These are phyloP conservation scores for Taenioides sp. DNA, from an alignment of 2,797 vertebrate genomes.

Conservation along the genomic window DNA sequence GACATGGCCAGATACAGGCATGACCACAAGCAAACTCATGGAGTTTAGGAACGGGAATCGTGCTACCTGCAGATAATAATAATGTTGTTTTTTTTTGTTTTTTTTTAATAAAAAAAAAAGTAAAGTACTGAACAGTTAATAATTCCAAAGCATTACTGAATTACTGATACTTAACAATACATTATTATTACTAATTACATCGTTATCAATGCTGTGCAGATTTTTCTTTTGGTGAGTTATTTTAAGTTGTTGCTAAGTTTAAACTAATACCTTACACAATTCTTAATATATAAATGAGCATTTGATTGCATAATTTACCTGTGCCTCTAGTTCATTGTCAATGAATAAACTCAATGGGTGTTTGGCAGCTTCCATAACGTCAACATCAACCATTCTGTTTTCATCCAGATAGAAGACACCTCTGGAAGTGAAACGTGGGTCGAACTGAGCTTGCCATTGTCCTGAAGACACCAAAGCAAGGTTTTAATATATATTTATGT, in stretches of 20 bases:
- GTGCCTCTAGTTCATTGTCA: conserved; percentile 81
- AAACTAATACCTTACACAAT: not conserved
- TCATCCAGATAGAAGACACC: conserved; percentile 86
- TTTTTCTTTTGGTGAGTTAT: not conserved
- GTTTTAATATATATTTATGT: not conserved
- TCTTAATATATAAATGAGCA: not conserved
- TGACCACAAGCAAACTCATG: conserved; percentile 87
- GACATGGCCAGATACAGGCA: conserved; percentile 77
- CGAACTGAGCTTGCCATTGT: conserved; percentile 89
- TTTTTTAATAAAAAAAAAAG: not conserved
- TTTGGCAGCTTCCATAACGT: conserved; percentile 89
- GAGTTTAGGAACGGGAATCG: conserved; percentile 87
- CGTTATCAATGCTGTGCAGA: not conserved
- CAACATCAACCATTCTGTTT: conserved; percentile 80
- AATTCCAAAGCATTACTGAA: not conserved
- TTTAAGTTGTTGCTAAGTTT: not conserved
- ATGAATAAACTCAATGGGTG: conserved; percentile 85
- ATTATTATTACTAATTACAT: not conserved
- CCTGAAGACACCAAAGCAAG: conserved; percentile 69
- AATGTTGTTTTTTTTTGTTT: not conserved
- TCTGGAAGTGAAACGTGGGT: conserved; percentile 82
- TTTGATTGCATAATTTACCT: conserved; percentile 71
- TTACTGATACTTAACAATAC: not conserved
- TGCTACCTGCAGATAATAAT: conserved; percentile 81
- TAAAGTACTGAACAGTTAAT: too few relatives aligned